These are phyloP conservation scores for Desmophyllum pertusum DNA, from an alignment of 92 coral and sea anemone species.

Conservation along the genomic window DNA sequence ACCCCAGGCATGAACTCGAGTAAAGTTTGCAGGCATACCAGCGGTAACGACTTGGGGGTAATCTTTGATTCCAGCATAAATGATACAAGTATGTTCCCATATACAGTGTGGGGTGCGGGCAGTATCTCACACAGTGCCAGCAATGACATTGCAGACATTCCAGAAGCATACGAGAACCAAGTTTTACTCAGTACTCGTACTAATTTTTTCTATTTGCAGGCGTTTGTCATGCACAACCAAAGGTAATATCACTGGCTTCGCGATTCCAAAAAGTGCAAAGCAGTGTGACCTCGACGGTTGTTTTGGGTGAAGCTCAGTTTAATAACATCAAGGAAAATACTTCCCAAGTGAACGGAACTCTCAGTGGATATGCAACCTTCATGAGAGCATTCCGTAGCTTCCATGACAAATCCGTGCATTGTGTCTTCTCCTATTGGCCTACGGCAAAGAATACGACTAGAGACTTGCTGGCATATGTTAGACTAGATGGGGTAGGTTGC, in stretches of 20 bases:
- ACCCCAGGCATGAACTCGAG: neutral
- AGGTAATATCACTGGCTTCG: neutral
- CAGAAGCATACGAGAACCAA: too few species aligned
- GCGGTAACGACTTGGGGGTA: too few species aligned
- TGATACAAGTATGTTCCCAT: too few species aligned
- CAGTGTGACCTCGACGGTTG: neutral
- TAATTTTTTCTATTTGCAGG: neutral
- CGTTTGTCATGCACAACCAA: neutral
- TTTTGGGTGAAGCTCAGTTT: neutral
- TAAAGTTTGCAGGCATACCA: too few species aligned
- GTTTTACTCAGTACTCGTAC: too few species aligned
- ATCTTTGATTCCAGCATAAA: too few species aligned
- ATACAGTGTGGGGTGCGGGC: too few species aligned
- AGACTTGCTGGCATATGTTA: conserved; percentile 11
- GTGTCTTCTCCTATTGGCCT: conserved; percentile 48
- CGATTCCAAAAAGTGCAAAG: conserved; percentile 7
- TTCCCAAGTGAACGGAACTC: neutral
- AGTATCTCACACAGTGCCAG: too few species aligned
- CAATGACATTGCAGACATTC: too few species aligned
- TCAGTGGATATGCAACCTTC: conserved; percentile 21
- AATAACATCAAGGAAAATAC: neutral
- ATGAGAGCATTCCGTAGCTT: conserved; percentile 53
- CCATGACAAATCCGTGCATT: conserved; percentile 38
- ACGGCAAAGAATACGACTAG: conserved; percentile 34
- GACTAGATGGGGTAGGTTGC: conserved; percentile 31